Evolutionary conservation across 1,140 invertebrate genomes (phyloP).

Genomic region (Melanaphis sacchari): DNA sequence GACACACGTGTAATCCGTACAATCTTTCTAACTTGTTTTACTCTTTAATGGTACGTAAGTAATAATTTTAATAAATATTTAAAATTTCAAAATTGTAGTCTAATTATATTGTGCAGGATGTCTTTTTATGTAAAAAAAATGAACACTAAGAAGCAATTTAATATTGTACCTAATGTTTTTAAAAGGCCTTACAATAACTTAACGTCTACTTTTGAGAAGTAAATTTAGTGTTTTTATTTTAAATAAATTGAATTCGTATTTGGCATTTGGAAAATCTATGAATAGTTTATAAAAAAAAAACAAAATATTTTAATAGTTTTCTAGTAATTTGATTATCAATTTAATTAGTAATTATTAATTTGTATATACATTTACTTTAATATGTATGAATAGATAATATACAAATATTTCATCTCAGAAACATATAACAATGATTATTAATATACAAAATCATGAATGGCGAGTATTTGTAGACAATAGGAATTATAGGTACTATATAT

Average conservation of each 20-base stretch:
- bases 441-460: not conserved
- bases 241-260: not conserved
- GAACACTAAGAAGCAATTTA: not conserved
- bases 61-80: constrained; percentile 19
- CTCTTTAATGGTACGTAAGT: constrained; percentile 42
- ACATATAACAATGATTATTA: not conserved
- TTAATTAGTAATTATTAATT: not conserved
- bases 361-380: not conserved
- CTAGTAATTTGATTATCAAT: not conserved
- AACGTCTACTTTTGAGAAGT: not conserved
- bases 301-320: not conserved
- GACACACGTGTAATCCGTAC: constrained; percentile 28
- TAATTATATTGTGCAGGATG: not conserved
- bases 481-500: not conserved
- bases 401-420: not conserved
- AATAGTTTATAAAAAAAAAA: not conserved
- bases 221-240: not conserved
- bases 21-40: constrained; percentile 7
- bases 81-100: not conserved
- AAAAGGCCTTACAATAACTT: not conserved
- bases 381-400: not conserved
- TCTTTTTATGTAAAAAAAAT: not conserved
- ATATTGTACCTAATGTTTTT: not conserved
- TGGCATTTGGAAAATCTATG: not conserved
- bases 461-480: not conserved